A percentile compares a stretch with the other conserved stretches of the same genome.
Conservation (phyloP, 2,113 vertebrate genomes). For the Urocolius indicus region DNA sequence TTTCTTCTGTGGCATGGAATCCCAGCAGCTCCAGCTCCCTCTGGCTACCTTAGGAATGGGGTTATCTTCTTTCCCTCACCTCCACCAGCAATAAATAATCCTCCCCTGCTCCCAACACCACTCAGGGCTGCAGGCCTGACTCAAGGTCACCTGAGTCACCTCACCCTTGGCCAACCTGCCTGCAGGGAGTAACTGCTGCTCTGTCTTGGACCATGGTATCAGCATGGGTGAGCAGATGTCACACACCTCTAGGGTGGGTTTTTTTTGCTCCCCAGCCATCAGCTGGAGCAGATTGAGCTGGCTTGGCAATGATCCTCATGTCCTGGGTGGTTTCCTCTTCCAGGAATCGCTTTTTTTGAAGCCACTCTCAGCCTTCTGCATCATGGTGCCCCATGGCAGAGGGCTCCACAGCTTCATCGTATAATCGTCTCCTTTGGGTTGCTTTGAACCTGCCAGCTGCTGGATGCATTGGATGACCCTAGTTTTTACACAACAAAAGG, state of each 20-base stretch:
- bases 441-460: background rate
- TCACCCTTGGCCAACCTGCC: background rate
- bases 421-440: background rate
- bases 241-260: fast-evolving
- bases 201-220: background rate
- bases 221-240: background rate
- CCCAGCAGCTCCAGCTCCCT: background rate
- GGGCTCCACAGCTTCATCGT: background rate
- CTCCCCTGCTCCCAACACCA: background rate
- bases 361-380: background rate
- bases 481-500: background rate
- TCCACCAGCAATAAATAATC: background rate
- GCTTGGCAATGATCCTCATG: fast-evolving
- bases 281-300: background rate
- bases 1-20: background rate
- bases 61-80: background rate
- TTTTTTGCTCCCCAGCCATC: background rate
- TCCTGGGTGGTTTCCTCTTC: background rate
- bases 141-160: background rate
- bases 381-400: fast-evolving
- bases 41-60: background rate
- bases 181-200: background rate
- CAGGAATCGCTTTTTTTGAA: background rate
- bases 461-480: background rate
- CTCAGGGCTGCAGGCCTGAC: background rate